Percentiles rank a stretch among this genome's conserved stretches.
phyloP scores from a whole-genome alignment of 2,113 vertebrate genomes.

The Fregata magnificens region DNA sequence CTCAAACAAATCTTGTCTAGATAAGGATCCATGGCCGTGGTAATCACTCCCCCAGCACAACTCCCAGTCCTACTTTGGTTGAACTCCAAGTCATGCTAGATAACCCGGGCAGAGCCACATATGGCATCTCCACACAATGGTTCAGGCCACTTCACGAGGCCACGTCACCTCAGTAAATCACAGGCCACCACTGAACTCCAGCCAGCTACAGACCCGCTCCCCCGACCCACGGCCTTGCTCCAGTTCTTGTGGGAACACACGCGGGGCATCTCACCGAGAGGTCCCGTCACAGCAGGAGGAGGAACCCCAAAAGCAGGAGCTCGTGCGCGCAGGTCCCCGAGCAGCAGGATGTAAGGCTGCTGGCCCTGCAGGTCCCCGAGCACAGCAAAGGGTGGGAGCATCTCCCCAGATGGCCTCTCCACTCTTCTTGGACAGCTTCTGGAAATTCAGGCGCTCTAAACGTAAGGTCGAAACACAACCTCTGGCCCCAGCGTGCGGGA shows the following conservation, averaged over 20 bases:
- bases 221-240: rapidly evolving
- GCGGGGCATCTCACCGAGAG: rapidly evolving
- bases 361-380: background rate
- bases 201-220: background rate
- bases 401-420: background rate
- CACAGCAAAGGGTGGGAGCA: background rate
- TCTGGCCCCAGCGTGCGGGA: background rate
- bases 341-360: background rate
- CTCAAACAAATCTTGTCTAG: background rate
- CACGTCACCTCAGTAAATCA: background rate
- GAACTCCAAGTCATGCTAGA: background rate
- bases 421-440: background rate
- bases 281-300: background rate
- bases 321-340: background rate
- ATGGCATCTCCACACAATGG: background rate
- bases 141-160: background rate
- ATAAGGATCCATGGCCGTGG: rapidly evolving
- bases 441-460: background rate
- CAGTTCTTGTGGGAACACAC: background rate
- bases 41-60: background rate
- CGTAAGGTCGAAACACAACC: background rate
- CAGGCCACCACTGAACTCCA: background rate
- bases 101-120: rapidly evolving
- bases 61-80: background rate
- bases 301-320: background rate